Evolutionary conservation across 2,113 vertebrate genomes (phyloP), one percentile per base, ranked within the genome.

Genomic region (Anhinga rufa): DNA sequence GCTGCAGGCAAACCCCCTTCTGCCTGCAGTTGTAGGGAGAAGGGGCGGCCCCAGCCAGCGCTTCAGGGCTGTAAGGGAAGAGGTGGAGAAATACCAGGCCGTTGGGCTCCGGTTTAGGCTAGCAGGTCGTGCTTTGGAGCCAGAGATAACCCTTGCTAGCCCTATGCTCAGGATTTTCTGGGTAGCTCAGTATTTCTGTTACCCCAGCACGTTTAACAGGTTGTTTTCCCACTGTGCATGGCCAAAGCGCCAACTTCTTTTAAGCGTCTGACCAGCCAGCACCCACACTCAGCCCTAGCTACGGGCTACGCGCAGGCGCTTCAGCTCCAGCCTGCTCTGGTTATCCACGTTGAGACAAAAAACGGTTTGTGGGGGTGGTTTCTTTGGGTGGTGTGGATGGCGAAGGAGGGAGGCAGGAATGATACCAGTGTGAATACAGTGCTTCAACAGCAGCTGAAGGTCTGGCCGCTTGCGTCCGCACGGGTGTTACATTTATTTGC

Each of bases 251-350:
- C 49, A 49, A 9, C 29, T 26, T 42, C 32, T 20, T 49, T 17
- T 19, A 19, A 9, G 16, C 13, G 14, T 72, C 51, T 25, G 70
- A 21, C 19, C 26, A 44, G 52, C 34, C 74, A 36, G 68, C n/a
- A 40, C 36, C 51, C 58, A 16, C 25, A 1, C 46, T 25, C 34
- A 21, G 25, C 64, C 57, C 40, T 21, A 10, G 48, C 57, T 10
- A 24, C 1, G 1, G 40, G 57, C 58, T 32, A 10, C 1, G 8
- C 9, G 1, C 2, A 3, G 38, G 8, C 6, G 2, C 69, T 26
- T 25, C 18, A 22, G 40, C 77, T 69, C 48, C 38, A 6, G 40
- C 29, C 26, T 18, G 19, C 22, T 31, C 9, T 7, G 19, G 4
- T 21, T 32, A 44, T 18, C n/a, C 29, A 3, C 5, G 1, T 11